Percentiles rank a stretch among this genome's conserved stretches.
These are phyloP conservation scores for Sylvietta virens DNA, from an alignment of 2,113 vertebrate genomes.

Conservation along the genomic window DNA sequence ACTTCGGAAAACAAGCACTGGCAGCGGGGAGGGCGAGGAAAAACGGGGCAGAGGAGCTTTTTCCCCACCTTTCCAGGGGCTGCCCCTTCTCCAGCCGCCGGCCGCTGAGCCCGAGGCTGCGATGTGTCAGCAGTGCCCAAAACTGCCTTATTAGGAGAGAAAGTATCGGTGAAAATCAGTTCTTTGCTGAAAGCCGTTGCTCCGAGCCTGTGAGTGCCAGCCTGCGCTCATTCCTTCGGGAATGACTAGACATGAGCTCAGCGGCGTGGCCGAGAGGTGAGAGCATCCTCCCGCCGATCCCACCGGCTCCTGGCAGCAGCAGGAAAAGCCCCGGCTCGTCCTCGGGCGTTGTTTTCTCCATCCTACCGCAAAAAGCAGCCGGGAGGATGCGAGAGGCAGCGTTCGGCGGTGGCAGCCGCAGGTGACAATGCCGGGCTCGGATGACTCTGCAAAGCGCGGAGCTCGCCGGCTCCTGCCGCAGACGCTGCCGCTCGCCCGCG, in stretches of 20 bases:
- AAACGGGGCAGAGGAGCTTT: neutral
- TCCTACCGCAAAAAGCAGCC: neutral
- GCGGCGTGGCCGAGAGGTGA: slow-evolving; percentile 20
- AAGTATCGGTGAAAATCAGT: slow-evolving; percentile 38
- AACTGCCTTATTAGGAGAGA: slow-evolving; percentile 65
- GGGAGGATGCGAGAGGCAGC: fast-evolving
- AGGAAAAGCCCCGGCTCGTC: neutral
- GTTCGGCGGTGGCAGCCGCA: neutral
- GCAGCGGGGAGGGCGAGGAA: neutral
- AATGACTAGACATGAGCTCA: slow-evolving; percentile 51
- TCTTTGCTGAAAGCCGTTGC: slow-evolving; percentile 28
- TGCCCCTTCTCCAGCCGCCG: neutral
- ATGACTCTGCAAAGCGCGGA: slow-evolving; percentile 42
- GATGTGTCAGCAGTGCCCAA: slow-evolving; percentile 43
- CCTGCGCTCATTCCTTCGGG: neutral
- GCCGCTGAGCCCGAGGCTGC: neutral
- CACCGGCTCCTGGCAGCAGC: neutral
- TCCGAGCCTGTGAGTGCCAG: neutral
- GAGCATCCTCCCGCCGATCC: neutral
- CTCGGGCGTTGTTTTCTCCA: neutral
- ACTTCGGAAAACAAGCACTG: neutral
- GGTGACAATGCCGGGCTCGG: neutral
- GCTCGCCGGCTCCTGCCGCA: neutral
- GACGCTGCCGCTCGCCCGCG: neutral
- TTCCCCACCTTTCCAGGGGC: neutral